phyloP scores from a whole-genome alignment of 2,888 invertebrate genomes.

The Polyploca ridens region DNA sequence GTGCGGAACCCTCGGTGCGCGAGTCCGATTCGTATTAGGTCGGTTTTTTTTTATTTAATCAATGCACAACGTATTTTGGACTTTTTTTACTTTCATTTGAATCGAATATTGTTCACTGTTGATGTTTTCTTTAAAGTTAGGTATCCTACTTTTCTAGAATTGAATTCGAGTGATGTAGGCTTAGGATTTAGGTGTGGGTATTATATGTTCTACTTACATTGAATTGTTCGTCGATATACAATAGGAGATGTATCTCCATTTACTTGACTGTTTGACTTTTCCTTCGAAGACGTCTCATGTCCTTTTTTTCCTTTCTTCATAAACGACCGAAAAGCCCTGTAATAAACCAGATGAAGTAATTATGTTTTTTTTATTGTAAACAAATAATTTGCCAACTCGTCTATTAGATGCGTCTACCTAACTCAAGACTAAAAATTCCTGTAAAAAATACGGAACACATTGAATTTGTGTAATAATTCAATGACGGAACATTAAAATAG shows the following conservation, averaged over 20 bases:
- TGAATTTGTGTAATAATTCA: no score
- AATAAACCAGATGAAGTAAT: slow-evolving; percentile 34
- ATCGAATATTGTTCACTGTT: no score
- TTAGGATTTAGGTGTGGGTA: neutral
- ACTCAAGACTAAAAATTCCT: no score
- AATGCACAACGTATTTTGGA: no score
- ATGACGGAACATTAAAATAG: no score
- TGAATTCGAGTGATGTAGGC: neutral
- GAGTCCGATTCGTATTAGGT: no score
- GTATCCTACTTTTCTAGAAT: neutral
- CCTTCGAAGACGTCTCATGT: slow-evolving; percentile 45
- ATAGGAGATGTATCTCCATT: slow-evolving; percentile 74
- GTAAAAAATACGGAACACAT: no score
- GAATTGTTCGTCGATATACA: slow-evolving; percentile 69
- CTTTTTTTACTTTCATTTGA: no score
- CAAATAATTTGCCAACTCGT: slow-evolving; percentile 15
- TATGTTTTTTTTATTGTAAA: neutral
- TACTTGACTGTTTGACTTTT: slow-evolving; percentile 47
- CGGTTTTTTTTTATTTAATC: no score
- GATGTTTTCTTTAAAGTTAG: neutral
- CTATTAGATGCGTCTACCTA: no score
- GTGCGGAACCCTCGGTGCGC: no score
- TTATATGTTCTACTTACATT: slow-evolving; percentile 66
- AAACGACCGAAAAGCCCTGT: slow-evolving; percentile 79
- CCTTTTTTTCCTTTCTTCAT: slow-evolving; percentile 79